phyloP scores from a whole-genome alignment of 1,140 invertebrate species.

The Spodoptera litura region DNA sequence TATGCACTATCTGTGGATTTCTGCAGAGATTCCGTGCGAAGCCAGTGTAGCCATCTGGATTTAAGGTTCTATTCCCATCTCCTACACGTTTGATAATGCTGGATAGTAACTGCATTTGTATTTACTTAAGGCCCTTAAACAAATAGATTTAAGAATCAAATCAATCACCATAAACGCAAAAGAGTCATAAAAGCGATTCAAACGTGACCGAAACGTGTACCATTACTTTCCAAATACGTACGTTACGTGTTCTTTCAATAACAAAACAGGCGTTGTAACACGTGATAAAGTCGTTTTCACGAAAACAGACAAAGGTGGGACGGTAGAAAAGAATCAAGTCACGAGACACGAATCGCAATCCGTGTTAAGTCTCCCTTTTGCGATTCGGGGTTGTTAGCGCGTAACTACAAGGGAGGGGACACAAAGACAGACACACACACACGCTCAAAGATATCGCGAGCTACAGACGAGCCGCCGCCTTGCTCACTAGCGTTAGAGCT shows the following conservation, averaged over 20 bases:
- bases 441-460: conserved; percentile 29
- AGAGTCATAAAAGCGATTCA: conserved; percentile 23
- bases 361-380: conserved; percentile 52
- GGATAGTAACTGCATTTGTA: too few relatives aligned
- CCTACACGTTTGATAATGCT: too few relatives aligned
- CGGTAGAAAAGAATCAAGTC: conserved; percentile 51
- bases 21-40: too few relatives aligned
- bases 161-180: conserved; percentile 26
- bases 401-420: conserved; percentile 12
- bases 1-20: background rate
- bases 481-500: conserved; percentile 24
- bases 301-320: conserved; percentile 55
- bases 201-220: conserved; percentile 21
- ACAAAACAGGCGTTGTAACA: conserved; percentile 50
- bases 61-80: too few relatives aligned
- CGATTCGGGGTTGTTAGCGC: conserved; percentile 54
- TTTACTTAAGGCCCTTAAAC: background rate
- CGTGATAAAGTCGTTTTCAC: conserved; percentile 55
- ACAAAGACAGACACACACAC: conserved; percentile 30
- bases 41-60: too few relatives aligned
- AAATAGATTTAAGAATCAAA: conserved; percentile 1
- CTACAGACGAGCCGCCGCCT: background rate
- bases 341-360: conserved; percentile 51
- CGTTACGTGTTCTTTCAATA: conserved; percentile 50
- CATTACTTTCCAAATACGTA: conserved; percentile 26